Conservation (phyloP, 2,797 vertebrate genomes). For the Sternotherus odoratus region DNA sequence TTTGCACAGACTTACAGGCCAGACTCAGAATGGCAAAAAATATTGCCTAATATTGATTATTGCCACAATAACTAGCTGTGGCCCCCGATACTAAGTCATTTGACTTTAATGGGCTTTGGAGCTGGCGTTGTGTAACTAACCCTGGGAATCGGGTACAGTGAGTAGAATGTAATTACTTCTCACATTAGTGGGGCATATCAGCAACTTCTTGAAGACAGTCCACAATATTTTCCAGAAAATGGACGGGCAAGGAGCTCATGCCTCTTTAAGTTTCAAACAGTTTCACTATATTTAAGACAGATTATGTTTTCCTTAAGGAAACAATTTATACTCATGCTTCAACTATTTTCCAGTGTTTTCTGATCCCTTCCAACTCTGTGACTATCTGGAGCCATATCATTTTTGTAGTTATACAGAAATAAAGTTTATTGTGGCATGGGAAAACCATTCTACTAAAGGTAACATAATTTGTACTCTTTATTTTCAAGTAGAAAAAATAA, state of each 20-base stretch:
- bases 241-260: not conserved
- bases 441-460: slow-evolving; percentile 8
- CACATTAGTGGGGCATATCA: not conserved
- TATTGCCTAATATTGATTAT: not conserved
- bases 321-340: not conserved
- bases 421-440: slow-evolving; percentile 31
- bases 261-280: not conserved
- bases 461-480: slow-evolving; percentile 41
- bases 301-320: not conserved
- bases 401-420: slow-evolving; percentile 2
- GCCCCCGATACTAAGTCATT: no score
- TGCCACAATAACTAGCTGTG: not conserved
- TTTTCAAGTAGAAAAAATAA: slow-evolving; percentile 43
- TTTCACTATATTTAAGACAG: not conserved
- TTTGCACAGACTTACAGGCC: not conserved
- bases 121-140: not conserved
- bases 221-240: not conserved
- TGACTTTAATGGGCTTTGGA: no score
- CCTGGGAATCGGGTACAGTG: not conserved
- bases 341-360: not conserved
- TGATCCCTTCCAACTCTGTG: not conserved
- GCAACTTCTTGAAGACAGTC: not conserved
- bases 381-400: not conserved
- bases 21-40: not conserved
- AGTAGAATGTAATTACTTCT: not conserved